Conservation (phyloP, 2,113 vertebrate species). For the Microtus richardsoni region DNA sequence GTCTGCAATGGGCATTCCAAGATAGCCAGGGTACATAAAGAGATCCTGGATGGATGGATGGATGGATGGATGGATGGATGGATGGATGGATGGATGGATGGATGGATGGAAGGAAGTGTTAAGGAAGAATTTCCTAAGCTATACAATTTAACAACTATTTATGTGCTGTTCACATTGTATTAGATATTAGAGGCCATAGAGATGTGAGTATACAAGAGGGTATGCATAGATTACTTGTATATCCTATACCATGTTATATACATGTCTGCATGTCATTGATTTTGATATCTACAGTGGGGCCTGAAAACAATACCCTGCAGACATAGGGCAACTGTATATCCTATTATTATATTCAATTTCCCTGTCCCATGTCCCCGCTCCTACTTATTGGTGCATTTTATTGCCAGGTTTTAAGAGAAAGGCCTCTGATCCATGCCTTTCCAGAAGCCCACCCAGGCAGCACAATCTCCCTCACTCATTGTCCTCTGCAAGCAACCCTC, state of each 20-base stretch:
- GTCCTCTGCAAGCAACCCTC: not conserved
- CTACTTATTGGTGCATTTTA: constrained; percentile 75
- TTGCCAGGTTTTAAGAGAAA: constrained; percentile 70
- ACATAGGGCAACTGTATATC: not conserved
- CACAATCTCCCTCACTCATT: not conserved
- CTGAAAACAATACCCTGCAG: not conserved
- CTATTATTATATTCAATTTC: not conserved
- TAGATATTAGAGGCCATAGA: not conserved
- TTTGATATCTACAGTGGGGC: not conserved
- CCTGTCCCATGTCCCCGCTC: not conserved
- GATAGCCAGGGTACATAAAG: not conserved
- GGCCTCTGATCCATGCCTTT: not conserved
- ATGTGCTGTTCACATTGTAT: not conserved
- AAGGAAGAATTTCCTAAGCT: not conserved
- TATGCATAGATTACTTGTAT: not conserved
- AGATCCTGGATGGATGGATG: not conserved
- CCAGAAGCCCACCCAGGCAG: not conserved
- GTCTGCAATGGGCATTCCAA: not conserved
- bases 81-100: not conserved
- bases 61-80: no score
- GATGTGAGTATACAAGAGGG: not conserved
- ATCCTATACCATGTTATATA: not conserved
- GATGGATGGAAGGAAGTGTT: no score
- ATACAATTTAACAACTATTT: not conserved
- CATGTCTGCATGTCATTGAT: not conserved